These are phyloP conservation scores for Myrmecobius fasciatus DNA, from an alignment of 2,113 vertebrate genomes.

Conservation along the genomic window DNA sequence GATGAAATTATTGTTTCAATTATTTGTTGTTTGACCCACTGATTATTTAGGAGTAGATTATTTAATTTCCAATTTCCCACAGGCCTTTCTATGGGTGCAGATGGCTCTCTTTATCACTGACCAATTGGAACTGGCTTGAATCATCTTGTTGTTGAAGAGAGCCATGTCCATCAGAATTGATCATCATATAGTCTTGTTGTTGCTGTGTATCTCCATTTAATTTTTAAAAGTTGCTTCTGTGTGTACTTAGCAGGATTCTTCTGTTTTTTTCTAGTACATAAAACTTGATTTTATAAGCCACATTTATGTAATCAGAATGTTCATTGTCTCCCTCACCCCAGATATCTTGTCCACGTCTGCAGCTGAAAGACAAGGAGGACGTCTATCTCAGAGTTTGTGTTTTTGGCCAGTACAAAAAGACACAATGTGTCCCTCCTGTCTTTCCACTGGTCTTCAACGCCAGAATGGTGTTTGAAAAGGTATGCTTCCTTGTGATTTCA, in stretches of 20 bases:
- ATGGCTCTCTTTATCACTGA: no score
- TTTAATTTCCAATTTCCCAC: no score
- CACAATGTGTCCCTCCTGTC: constrained; percentile 85
- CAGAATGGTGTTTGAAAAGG: constrained; percentile 94
- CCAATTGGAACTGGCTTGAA: no score
- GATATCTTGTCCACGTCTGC: constrained; percentile 93
- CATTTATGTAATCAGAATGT: constrained; percentile 65
- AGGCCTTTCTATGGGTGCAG: no score
- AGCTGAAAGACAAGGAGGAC: constrained; percentile 86
- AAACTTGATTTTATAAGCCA: constrained; percentile 54
- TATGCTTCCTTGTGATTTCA: constrained; percentile 76
- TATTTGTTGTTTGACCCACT: no score
- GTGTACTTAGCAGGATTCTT: constrained; percentile 60
- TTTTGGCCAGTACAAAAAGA: constrained; percentile 92
- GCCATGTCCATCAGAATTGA: no score
- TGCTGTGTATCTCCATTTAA: background rate
- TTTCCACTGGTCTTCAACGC: constrained; percentile 92
- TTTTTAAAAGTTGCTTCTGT: constrained; percentile 13
- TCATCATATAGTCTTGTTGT: no score
- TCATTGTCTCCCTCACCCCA: constrained; percentile 73
- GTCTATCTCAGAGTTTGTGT: constrained; percentile 92
- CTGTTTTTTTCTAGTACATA: constrained; percentile 70
- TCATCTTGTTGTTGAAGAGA: no score
- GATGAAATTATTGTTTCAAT: no score
- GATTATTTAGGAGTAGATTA: no score